Percentiles rank a stretch among this genome's conserved stretches.
These are phyloP conservation scores for Cephus pygmeus DNA, from an alignment of 2,888 invertebrate genomes.

Conservation along the genomic window DNA sequence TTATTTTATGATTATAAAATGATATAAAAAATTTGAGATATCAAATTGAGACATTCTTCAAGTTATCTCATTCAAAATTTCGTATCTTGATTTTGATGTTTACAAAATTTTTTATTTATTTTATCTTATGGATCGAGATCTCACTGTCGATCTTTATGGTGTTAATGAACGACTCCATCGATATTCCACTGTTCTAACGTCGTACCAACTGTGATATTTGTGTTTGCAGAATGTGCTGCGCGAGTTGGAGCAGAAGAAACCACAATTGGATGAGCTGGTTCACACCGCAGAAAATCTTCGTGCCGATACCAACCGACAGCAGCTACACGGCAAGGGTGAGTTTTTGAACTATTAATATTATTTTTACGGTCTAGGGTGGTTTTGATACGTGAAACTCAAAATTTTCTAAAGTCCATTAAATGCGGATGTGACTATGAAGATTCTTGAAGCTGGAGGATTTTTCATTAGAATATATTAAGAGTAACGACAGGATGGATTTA, in stretches of 20 bases:
- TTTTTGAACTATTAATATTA: slow-evolving; percentile 13
- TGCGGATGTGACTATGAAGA: neutral
- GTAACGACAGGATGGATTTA: neutral
- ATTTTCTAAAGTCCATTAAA: neutral
- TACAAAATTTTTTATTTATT: neutral
- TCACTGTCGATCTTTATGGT: neutral
- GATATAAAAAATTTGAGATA: neutral
- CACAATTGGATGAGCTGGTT: slow-evolving; percentile 85
- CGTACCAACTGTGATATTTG: neutral
- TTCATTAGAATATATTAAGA: neutral
- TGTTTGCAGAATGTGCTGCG: slow-evolving; percentile 79
- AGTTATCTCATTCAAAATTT: neutral
- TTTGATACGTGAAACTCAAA: neutral
- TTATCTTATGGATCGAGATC: neutral
- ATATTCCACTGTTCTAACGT: neutral
- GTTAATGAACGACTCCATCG: neutral
- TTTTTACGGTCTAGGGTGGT: neutral
- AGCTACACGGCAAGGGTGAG: slow-evolving; percentile 86
- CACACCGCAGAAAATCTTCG: slow-evolving; percentile 86
- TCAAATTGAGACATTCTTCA: neutral
- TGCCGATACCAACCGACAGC: slow-evolving; percentile 82
- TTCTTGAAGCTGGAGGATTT: neutral
- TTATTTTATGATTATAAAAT: neutral
- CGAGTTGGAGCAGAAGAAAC: slow-evolving; percentile 87
- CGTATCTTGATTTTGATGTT: neutral